Evolutionary conservation across 2,113 vertebrate genomes (phyloP), one percentile per base, ranked within the genome.

Genomic region (Toxotes chatareus): DNA sequence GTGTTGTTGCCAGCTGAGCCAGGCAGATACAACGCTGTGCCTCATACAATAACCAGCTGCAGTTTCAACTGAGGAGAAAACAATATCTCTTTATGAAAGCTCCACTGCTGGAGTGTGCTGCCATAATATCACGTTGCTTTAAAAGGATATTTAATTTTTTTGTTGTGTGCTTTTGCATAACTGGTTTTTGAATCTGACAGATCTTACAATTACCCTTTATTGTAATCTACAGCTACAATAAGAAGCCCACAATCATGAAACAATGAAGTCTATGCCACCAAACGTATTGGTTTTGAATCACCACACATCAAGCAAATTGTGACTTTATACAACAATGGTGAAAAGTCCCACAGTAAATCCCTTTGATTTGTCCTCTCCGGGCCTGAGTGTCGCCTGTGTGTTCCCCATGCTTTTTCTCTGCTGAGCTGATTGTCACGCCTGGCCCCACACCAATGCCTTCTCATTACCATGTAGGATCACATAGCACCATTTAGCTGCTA

Each of bases 381-480:
- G 66, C 32, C 57, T 59, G 7, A 40, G 67, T 66, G 71, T 84
- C 47, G 80, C 81, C 79, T 67, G 61, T 56, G 68, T 4, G 13
- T 23, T 72, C 51, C 46, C 34, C 17, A 19, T 21, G 40, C 66
- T 75, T 73, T 79, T 61, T 84, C 57, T 74, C 44, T 79, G 83
- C 76, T 55, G 72, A 81, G 88, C 79, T 85, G 84, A 92, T 91
- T 90, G 88, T 89, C 88, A 79, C 13, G 79, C 56, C 70, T 84
- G 85, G 90, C 80, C 82, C 81, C 88, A 84, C 88, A 90, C 87
- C 88, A 76, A 73, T 76, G 85, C 72, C 73, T 91, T 93, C 90
- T 94, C 94, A 94, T 95, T 93, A 94, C 87, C 88, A 88, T 82
- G 86, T 89, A 83, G 86, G 82, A 94, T 94, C 91, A 88, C 93